These are phyloP conservation scores for Torymus aiolomorphi DNA, from an alignment of 2,888 invertebrate species.

Conservation along the genomic window DNA sequence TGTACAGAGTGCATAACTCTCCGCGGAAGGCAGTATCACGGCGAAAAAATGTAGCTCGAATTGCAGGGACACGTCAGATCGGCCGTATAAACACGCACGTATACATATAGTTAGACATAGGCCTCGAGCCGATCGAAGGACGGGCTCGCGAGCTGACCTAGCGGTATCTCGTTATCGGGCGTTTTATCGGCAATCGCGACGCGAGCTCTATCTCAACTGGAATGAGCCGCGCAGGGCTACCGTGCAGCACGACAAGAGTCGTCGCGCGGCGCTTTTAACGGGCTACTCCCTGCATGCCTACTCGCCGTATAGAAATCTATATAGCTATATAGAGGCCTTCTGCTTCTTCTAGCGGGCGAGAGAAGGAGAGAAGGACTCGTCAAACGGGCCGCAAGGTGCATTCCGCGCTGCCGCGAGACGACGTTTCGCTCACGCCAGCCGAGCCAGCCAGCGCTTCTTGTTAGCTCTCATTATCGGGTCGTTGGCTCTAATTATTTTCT, in stretches of 20 bases:
- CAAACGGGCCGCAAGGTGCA: constrained; percentile 53
- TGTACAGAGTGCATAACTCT: too few relatives aligned
- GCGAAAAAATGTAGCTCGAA: background rate
- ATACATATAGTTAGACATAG: background rate
- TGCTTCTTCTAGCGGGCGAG: background rate
- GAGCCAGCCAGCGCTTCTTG: constrained; percentile 11
- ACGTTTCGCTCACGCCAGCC: constrained; percentile 13
- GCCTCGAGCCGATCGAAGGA: background rate
- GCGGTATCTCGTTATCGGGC: constrained; percentile 46
- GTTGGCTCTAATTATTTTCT: constrained; percentile 53
- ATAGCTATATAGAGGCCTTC: too few relatives aligned
- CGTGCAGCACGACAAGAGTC: background rate
- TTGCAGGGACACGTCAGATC: background rate
- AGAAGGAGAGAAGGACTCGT: constrained; percentile 44
- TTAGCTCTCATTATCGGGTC: constrained; percentile 54
- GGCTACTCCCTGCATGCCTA: too few relatives aligned
- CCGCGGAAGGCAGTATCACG: too few relatives aligned
- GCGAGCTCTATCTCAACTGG: background rate
- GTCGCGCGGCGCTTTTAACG: constrained; percentile 9
- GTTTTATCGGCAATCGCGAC: constrained; percentile 22
- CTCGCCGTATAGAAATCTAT: too few relatives aligned
- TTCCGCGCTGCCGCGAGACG: constrained; percentile 24
- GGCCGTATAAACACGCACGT: background rate
- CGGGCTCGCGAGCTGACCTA: constrained; percentile 21
- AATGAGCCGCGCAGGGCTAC: background rate